phyloP scores from a whole-genome alignment of 2,113 vertebrate species.

The Pseudorhombus dupliciocellatus region DNA sequence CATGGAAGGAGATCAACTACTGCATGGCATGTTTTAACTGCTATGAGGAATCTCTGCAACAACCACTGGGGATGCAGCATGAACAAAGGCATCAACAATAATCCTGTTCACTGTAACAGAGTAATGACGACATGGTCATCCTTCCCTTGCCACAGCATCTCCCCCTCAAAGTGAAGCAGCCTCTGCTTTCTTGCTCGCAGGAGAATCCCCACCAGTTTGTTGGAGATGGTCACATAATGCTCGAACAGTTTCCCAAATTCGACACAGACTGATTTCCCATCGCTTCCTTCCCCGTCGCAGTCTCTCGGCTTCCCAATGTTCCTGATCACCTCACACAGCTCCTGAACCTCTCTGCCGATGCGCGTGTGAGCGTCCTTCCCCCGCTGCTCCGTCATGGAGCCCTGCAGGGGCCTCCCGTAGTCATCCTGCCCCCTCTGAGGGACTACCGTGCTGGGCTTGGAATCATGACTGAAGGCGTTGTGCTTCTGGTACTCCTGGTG shows the following conservation, averaged over 20 bases:
- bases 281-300: slow-evolving; percentile 16
- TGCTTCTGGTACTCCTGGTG: slow-evolving; percentile 85
- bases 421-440: slow-evolving; percentile 63
- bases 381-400: slow-evolving; percentile 86
- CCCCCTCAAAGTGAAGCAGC: slow-evolving; percentile 88
- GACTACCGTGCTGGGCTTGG: slow-evolving; percentile 32
- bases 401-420: slow-evolving; percentile 87
- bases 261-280: slow-evolving; percentile 65
- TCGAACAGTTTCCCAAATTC: slow-evolving; percentile 88
- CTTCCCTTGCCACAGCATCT: slow-evolving; percentile 94
- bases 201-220: slow-evolving; percentile 90
- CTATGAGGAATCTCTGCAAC: background rate
- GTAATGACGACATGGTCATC: slow-evolving; percentile 86
- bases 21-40: background rate
- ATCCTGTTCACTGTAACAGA: slow-evolving; percentile 75
- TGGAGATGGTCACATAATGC: slow-evolving; percentile 89
- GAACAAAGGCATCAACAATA: slow-evolving; percentile 9
- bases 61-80: background rate
- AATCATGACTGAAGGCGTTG: slow-evolving; percentile 86
- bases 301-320: slow-evolving; percentile 74
- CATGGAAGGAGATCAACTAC: background rate
- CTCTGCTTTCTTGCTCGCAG: slow-evolving; percentile 88
- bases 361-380: slow-evolving; percentile 86
- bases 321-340: slow-evolving; percentile 84
- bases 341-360: slow-evolving; percentile 84